A percentile compares a stretch with the other conserved stretches of the same genome.
These are phyloP conservation scores for Platichthys flesus DNA, from an alignment of 2,113 vertebrate species.

Conservation along the genomic window DNA sequence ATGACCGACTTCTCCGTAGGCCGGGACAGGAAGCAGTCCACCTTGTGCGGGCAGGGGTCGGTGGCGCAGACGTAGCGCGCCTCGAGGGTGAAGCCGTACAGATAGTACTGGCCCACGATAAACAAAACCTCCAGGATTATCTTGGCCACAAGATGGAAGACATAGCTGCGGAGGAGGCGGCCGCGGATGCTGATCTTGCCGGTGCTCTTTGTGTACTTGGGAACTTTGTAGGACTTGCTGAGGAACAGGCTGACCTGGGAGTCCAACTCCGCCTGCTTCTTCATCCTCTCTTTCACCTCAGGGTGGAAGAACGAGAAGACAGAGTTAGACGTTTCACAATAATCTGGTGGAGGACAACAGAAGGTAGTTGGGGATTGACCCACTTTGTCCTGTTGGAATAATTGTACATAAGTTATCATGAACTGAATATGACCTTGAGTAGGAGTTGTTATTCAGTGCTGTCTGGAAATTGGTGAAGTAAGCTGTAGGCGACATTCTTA, in stretches of 20 bases:
- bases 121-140: slow-evolving; percentile 91
- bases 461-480: no score
- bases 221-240: slow-evolving; percentile 75
- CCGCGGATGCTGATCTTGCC: slow-evolving; percentile 92
- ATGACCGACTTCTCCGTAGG: slow-evolving; percentile 97
- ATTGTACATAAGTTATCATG: no score
- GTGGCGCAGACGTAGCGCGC: slow-evolving; percentile 86
- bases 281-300: slow-evolving; percentile 82
- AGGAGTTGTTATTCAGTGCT: no score
- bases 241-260: slow-evolving; percentile 68
- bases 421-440: no score
- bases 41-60: slow-evolving; percentile 92
- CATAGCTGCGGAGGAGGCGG: slow-evolving; percentile 90
- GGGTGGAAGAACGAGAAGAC: background rate
- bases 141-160: slow-evolving; percentile 92
- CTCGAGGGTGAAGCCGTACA: slow-evolving; percentile 91
- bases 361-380: background rate
- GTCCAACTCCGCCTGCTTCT: slow-evolving; percentile 73
- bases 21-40: slow-evolving; percentile 97
- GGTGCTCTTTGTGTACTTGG: slow-evolving; percentile 84
- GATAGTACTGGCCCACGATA: slow-evolving; percentile 92
- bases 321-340: background rate
- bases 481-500: no score
- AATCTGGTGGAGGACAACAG: background rate
- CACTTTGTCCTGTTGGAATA: background rate